Percentiles rank a stretch among this genome's conserved stretches.
These are phyloP conservation scores for Epirrhoe tristata DNA, from an alignment of 2,888 invertebrate species.

Conservation along the genomic window DNA sequence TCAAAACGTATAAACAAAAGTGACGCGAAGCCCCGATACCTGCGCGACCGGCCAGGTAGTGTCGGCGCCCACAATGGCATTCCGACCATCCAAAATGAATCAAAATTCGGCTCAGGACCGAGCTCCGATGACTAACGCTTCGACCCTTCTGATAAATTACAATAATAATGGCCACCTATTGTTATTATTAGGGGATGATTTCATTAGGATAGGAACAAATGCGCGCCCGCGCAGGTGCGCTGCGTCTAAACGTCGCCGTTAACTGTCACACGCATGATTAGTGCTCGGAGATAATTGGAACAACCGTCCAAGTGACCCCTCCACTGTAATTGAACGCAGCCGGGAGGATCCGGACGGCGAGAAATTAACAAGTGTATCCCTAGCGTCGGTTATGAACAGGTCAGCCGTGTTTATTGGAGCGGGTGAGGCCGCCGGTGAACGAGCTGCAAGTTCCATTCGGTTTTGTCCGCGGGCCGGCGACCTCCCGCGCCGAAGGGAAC, in stretches of 20 bases:
- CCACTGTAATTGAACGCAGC: slow-evolving; percentile 30
- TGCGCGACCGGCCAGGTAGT: slow-evolving; percentile 69
- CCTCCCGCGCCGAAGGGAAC: slow-evolving; percentile 83
- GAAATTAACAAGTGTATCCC: slow-evolving; percentile 67
- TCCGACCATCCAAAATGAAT: slow-evolving; percentile 82
- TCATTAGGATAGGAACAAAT: slow-evolving; percentile 60
- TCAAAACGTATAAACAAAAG: slow-evolving; percentile 78
- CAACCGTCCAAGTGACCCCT: slow-evolving; percentile 31
- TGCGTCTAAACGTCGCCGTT: slow-evolving; percentile 56
- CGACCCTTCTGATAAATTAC: slow-evolving; percentile 73
- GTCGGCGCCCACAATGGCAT: slow-evolving; percentile 79
- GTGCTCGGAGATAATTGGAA: slow-evolving; percentile 42
- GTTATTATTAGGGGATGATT: slow-evolving; percentile 78
- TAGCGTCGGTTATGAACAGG: slow-evolving; percentile 74
- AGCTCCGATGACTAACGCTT: slow-evolving; percentile 64
- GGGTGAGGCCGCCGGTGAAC: slow-evolving; percentile 67
- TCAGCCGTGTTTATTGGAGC: slow-evolving; percentile 75
- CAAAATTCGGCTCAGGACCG: slow-evolving; percentile 71
- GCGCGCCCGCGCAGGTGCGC: slow-evolving; percentile 67
- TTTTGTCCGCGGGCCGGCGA: slow-evolving; percentile 73
- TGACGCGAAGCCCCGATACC: slow-evolving; percentile 36
- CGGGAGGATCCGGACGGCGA: slow-evolving; percentile 31
- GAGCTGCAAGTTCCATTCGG: slow-evolving; percentile 77
- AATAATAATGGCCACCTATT: slow-evolving; percentile 74
- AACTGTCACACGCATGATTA: slow-evolving; percentile 62